Evolutionary conservation across 2,113 vertebrate species (phyloP).

Genomic region (Caloenas nicobarica): DNA sequence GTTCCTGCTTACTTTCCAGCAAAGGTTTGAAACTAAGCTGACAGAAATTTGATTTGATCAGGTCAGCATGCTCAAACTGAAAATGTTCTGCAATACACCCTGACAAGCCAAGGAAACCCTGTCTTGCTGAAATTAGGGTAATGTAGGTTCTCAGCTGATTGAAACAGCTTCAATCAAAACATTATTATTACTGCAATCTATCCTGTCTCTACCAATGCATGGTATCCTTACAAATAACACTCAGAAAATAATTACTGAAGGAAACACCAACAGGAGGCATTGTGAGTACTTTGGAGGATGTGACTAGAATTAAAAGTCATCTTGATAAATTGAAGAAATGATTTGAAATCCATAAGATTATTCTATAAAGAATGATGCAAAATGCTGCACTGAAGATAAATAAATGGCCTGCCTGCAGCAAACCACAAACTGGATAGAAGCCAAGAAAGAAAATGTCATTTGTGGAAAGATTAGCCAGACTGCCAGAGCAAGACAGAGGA

Average conservation of each 20-base stretch:
- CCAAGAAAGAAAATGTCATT: constrained; percentile 6
- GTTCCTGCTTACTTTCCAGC: not conserved
- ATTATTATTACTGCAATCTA: not conserved
- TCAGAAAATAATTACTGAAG: not conserved
- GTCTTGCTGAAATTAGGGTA: not conserved
- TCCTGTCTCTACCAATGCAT: not conserved
- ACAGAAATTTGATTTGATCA: not conserved
- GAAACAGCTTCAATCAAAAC: not conserved
- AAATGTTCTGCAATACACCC: not conserved
- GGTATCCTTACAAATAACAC: not conserved
- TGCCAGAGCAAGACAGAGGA: not conserved
- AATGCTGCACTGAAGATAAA: not conserved
- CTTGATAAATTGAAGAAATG: not conserved
- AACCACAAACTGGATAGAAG: not conserved
- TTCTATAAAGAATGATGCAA: constrained; percentile 1
- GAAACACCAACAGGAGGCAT: not conserved
- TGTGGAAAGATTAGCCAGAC: not conserved
- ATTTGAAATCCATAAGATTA: constrained; percentile 2
- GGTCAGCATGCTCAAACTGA: not conserved
- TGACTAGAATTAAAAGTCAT: not conserved
- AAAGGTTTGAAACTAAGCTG: not conserved
- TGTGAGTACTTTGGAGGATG: not conserved
- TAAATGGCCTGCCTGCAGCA: not conserved
- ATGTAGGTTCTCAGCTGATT: not conserved
- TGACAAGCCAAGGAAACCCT: not conserved